Evolutionary conservation across 92 coral and sea anemone genomes (phyloP), one percentile per base, ranked within the genome.

Genomic region (Pocillopora grandis): DNA sequence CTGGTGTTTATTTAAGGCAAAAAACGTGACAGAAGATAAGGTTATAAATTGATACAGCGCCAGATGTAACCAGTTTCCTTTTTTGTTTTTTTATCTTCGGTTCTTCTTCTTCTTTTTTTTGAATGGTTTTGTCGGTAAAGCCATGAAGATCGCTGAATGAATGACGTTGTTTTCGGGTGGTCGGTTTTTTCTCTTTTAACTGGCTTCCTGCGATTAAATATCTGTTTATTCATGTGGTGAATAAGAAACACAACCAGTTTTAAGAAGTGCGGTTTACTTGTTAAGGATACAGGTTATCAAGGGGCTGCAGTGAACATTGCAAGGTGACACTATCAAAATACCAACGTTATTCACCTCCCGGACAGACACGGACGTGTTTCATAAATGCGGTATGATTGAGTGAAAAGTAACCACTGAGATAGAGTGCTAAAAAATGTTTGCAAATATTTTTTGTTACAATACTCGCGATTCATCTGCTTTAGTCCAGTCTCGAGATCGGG

Each of bases 201-300:
- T 20, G 66, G 77, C 16, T 81, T 81, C 85, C 85, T 37, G 77
- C 17, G 60, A 48, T 79, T 37, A 67, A 42, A 42, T 67, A 16
- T 66, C 9, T 78, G 33, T 67, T 67, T 60, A 15, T 58, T 58
- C 76, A 68, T 12, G 84, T 52, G 76, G 76, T 58, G 84, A 58
- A 5, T 12, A 59, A 21, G 69, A 71, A 37, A 70, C 66, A 49
- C 69, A 2, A 59, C 58, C 70, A 71, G 69, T 69, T 61, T 36
- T 58, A 70, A 80, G 84, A 12, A 52, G 58, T 70, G 77, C 77
- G 85, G 85, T 81, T 81, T 81, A 59, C 85, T 71, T 81, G 85
- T 81, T 71, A 60, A 71, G 33, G 52, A 42, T 20, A 36, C 20
- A 56, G 77, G 77, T 81, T 58, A 70, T 81, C 85, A 60, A 71